phyloP scores from a whole-genome alignment of 2,113 vertebrate genomes.

The Mormoops blainvillei region DNA sequence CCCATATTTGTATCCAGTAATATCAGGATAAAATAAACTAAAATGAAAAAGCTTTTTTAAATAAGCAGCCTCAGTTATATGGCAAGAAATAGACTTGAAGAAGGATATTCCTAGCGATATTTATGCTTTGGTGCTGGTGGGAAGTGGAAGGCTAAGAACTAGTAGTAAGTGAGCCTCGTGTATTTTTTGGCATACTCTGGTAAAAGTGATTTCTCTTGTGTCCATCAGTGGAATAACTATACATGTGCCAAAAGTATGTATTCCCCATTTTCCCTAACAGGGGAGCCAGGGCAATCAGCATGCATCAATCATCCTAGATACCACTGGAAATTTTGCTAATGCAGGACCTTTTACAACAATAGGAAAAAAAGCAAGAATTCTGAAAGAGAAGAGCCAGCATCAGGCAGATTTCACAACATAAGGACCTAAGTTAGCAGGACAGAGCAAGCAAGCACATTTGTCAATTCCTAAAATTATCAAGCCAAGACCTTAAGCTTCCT shows the following conservation, averaged over 20 bases:
- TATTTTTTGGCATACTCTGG: neutral
- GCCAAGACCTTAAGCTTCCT: neutral
- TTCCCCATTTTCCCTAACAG: neutral
- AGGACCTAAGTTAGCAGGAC: neutral
- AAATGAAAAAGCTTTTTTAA: neutral
- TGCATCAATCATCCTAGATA: neutral
- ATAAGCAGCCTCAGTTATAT: neutral
- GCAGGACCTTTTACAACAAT: neutral
- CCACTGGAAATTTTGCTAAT: neutral
- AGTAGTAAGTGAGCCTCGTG: neutral
- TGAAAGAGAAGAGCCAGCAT: neutral
- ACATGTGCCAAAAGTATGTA: neutral
- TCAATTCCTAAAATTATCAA: neutral
- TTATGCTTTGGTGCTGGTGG: neutral
- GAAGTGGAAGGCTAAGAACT: neutral
- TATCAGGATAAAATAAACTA: neutral
- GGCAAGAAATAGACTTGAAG: neutral
- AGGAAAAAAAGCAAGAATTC: neutral
- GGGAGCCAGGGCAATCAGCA: neutral
- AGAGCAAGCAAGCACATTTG: conserved; percentile 6
- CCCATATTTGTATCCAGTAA: neutral
- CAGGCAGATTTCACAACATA: conserved; percentile 10
- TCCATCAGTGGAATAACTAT: neutral
- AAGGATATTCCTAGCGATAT: neutral
- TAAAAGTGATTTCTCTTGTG: neutral